Evolutionary conservation across 2,797 vertebrate species (phyloP).

Genomic region (Sebastes kiyomatsui): DNA sequence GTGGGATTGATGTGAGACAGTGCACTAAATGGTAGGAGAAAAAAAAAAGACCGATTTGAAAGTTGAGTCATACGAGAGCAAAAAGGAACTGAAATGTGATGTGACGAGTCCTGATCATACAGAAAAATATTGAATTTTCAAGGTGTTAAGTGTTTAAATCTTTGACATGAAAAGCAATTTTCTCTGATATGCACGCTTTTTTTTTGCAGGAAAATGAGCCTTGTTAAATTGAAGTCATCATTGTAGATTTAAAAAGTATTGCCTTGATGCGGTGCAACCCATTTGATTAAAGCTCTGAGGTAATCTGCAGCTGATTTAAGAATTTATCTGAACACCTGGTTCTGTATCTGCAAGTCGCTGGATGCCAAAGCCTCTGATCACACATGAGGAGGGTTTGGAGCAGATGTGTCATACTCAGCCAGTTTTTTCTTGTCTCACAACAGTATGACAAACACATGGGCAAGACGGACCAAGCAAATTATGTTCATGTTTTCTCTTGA

Average conservation of each 20-base stretch:
- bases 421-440: slow-evolving; percentile 20
- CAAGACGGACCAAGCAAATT: slow-evolving; percentile 4
- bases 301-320: slow-evolving; percentile 64
- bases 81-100: slow-evolving; percentile 27
- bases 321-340: slow-evolving; percentile 68
- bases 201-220: slow-evolving; percentile 32
- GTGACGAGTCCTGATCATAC: slow-evolving; percentile 25
- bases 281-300: slow-evolving; percentile 59
- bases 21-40: slow-evolving; percentile 23
- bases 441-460: background rate
- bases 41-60: slow-evolving; percentile 23
- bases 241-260: slow-evolving; percentile 50
- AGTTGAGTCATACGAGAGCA: slow-evolving; percentile 37
- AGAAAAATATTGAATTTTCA: slow-evolving; percentile 39
- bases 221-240: slow-evolving; percentile 61
- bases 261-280: slow-evolving; percentile 32
- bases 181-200: slow-evolving; percentile 20
- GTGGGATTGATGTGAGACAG: slow-evolving; percentile 51
- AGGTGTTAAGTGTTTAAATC: slow-evolving; percentile 21
- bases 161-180: slow-evolving; percentile 48
- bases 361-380: slow-evolving; percentile 20
- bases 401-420: slow-evolving; percentile 43
- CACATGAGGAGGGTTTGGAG: slow-evolving; percentile 7
- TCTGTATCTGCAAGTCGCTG: slow-evolving; percentile 34
- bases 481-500: background rate